Conservation (phyloP, 2,888 invertebrate genomes). For the Antheraea yamamai region DNA sequence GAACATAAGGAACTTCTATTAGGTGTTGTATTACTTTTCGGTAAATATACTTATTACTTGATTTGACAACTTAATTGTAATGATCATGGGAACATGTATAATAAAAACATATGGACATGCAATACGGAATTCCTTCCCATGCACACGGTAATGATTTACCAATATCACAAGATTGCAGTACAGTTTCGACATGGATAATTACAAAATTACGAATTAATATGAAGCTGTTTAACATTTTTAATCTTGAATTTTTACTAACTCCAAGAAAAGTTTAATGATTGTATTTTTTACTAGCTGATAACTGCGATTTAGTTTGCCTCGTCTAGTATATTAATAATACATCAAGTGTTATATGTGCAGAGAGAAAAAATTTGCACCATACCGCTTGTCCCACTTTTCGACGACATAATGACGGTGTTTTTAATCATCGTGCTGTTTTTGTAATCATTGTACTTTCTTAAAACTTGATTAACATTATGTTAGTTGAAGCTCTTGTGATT, state of each 20-base stretch:
- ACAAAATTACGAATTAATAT: not conserved
- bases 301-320: too few relatives aligned
- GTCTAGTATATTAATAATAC: too few relatives aligned
- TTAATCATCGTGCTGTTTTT: too few relatives aligned
- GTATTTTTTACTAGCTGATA: not conserved
- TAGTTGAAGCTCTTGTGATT: too few relatives aligned
- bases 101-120: slow-evolving; percentile 28
- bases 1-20: too few relatives aligned
- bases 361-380: too few relatives aligned
- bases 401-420: too few relatives aligned
- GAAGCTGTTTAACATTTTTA: not conserved
- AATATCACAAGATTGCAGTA: slow-evolving; percentile 24
- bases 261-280: not conserved
- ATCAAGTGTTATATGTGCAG: too few relatives aligned
- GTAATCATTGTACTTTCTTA: too few relatives aligned
- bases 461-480: too few relatives aligned
- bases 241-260: slow-evolving; percentile 26
- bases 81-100: slow-evolving; percentile 32
- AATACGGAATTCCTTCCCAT: slow-evolving; percentile 42
- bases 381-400: too few relatives aligned
- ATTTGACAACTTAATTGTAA: slow-evolving; percentile 19
- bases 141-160: slow-evolving; percentile 18
- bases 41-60: not conserved
- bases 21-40: not conserved
- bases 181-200: slow-evolving; percentile 15